Base-by-base conservation (phyloP, 2,888 invertebrate species). In the Cheilosia soror region DNA sequence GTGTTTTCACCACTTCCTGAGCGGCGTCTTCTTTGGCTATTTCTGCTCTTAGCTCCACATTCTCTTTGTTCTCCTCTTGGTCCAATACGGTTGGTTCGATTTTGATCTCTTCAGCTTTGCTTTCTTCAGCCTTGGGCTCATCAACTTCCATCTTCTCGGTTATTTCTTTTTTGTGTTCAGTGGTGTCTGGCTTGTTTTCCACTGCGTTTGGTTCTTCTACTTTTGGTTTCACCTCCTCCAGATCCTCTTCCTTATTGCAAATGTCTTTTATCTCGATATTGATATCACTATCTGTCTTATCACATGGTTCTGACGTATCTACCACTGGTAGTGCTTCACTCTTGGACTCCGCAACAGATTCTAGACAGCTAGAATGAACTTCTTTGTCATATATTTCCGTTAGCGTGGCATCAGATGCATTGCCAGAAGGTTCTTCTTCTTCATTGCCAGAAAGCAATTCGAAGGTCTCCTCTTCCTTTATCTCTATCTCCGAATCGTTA, bases 111-210 rank as follows among this genome's bases (percentile, higher is more conserved):
- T 29, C 84, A 62, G 15, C 7, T 44, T 55, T 78, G 2, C 44
- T 62, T 20, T 84, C 80, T 6, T 88, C 85, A 5, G 9, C 44
- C 20, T 44, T 58, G 20, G 47, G 9, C 25, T 78, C 79, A 7
- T 88, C 84, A 0, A 83, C 83, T 55, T 78, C 77, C 20, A 79
- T 62, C 73, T 87, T 87, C 53, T 87, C 73, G 7, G 63, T 53
- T 5, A 51, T 40, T 4, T 83, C 75, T 44, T 76, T 65, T 6
- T 85, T 72, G 7, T 72, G 68, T 11, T 63, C 65, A 5, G n/a
- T n/a, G 4, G 37, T 31, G 25, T 78, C 63, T 37, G 66, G 29
- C 51, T 87, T 79, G 27, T 47, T 33, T 1, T 80, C 55, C 4
- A 25, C 31, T 13, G 7, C 11, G 29, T 57, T 44, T 31, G n/a